These are phyloP conservation scores for Bothrops jararaca DNA, from an alignment of 2,113 vertebrate genomes.

Conservation along the genomic window DNA sequence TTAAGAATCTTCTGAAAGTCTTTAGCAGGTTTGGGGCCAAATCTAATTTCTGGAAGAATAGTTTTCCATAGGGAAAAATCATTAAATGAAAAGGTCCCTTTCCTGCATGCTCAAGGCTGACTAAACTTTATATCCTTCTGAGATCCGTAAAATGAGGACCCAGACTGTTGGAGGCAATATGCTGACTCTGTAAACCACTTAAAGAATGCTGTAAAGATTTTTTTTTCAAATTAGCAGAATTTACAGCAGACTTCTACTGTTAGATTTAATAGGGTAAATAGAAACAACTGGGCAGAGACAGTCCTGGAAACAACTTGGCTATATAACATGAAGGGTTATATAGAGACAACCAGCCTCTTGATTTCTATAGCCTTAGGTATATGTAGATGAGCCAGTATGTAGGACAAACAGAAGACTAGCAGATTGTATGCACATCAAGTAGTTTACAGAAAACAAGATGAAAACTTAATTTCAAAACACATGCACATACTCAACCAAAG, in stretches of 20 bases:
- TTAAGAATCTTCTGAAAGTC: background rate
- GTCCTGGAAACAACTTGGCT: background rate
- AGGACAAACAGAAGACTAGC: background rate
- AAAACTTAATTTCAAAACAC: background rate
- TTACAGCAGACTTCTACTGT: background rate
- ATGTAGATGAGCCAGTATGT: background rate
- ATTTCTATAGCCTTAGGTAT: background rate
- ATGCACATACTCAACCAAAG: background rate
- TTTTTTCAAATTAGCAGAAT: background rate
- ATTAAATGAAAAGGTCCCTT: background rate
- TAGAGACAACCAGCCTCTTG: background rate
- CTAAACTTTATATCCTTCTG: background rate
- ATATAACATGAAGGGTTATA: background rate
- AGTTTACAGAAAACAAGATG: background rate
- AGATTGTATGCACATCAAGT: background rate
- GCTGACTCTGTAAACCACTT: background rate
- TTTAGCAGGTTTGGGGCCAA: background rate
- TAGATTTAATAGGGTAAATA: background rate
- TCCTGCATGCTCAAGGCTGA: background rate
- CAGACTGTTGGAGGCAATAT: background rate
- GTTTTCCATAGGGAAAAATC: background rate
- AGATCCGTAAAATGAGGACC: background rate
- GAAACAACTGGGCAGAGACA: background rate
- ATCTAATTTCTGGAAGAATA: background rate
- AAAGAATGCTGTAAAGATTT: background rate